These are phyloP conservation scores for Dioctria rufipes DNA, from an alignment of 2,888 invertebrate genomes.

Conservation along the genomic window DNA sequence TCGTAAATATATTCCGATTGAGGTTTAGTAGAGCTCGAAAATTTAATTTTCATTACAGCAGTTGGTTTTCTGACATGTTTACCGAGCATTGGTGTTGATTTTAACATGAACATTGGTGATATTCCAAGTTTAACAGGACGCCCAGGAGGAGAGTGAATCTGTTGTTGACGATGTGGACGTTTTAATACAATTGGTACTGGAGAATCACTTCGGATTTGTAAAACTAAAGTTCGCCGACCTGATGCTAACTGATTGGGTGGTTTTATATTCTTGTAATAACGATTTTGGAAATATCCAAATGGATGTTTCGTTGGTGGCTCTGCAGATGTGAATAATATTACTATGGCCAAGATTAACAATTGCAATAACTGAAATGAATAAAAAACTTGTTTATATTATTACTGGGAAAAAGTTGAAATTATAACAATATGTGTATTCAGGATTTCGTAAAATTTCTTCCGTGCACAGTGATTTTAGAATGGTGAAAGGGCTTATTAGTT, in stretches of 20 bases:
- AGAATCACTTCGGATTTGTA: conserved; percentile 70
- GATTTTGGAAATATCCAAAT: conserved; percentile 63
- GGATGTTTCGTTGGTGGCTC: conserved; percentile 62
- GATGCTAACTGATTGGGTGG: conserved; percentile 1
- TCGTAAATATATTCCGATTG: conserved; percentile 65
- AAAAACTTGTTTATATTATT: not conserved
- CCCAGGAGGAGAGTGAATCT: conserved; percentile 9
- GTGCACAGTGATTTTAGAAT: no score
- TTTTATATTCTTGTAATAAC: conserved; percentile 61
- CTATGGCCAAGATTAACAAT: not conserved
- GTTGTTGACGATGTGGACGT: conserved; percentile 62
- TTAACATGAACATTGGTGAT: conserved; percentile 59
- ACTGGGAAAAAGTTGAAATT: no score
- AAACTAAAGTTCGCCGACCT: conserved; percentile 66
- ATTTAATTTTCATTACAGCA: conserved; percentile 11
- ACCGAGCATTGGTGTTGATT: conserved; percentile 49
- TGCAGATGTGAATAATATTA: not conserved
- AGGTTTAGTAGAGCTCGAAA: conserved; percentile 4
- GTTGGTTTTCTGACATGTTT: conserved; percentile 61
- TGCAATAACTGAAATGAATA: conserved; percentile 13
- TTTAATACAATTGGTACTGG: conserved; percentile 68
- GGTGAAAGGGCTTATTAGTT: no score
- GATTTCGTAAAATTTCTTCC: no score
- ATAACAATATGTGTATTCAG: no score
- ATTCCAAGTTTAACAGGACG: conserved; percentile 56